Evolutionary conservation across 1,140 invertebrate genomes (phyloP).

Genomic region (Eubasilissa regina): DNA sequence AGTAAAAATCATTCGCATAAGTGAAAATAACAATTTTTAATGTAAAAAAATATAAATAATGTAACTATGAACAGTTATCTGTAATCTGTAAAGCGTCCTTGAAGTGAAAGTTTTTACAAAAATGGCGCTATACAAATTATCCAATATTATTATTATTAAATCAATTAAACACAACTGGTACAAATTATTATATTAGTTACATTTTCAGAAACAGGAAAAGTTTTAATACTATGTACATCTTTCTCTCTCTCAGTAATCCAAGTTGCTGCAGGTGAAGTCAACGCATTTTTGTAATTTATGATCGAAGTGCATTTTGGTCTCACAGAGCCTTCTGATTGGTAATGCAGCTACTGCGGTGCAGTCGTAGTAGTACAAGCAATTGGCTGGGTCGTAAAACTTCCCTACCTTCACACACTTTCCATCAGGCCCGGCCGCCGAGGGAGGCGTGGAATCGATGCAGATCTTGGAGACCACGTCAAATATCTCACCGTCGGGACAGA

Average conservation of each 20-base stretch:
- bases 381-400: background rate
- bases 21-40: no score
- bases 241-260: background rate
- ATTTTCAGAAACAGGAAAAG: no score
- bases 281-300: conserved; percentile 18
- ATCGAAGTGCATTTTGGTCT: conserved; percentile 2
- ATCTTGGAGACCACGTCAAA: background rate
- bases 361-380: background rate
- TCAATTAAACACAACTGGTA: no score
- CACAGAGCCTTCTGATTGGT: background rate
- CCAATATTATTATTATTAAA: no score
- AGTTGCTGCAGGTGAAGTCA: conserved; percentile 6
- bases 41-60: no score
- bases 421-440: background rate
- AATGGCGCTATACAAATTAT: no score
- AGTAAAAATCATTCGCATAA: no score
- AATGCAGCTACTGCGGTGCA: background rate
- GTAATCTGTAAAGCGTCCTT: no score
- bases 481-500: conserved; percentile 4
- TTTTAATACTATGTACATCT: no score
- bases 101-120: no score
- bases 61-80: no score
- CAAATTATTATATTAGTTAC: no score
- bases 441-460: background rate
- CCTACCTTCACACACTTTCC: background rate